phyloP scores from a whole-genome alignment of 2,797 vertebrate species.

The Nasua narica region DNA sequence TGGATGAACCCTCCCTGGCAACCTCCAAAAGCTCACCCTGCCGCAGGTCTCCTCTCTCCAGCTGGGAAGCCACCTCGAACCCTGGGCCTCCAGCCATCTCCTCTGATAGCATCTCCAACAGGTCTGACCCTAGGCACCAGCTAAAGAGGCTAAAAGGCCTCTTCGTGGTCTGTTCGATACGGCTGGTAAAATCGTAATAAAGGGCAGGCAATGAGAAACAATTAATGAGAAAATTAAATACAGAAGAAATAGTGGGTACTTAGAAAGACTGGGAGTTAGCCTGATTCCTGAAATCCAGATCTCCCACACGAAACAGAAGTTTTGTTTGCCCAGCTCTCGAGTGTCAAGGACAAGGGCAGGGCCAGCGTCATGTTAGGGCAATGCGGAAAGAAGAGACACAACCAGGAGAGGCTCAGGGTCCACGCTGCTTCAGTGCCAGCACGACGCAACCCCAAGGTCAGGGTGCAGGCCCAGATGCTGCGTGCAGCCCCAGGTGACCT shows the following conservation, averaged over 20 bases:
- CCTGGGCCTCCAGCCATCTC: not conserved
- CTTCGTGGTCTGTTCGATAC: not conserved
- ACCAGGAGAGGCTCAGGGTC: not conserved
- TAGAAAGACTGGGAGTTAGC: not conserved
- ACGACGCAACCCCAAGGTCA: rapidly evolving
- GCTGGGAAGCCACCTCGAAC: not conserved
- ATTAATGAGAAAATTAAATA: not conserved
- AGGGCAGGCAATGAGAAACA: not conserved
- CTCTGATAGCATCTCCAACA: not conserved
- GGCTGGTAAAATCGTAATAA: not conserved
- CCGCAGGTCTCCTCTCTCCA: not conserved
- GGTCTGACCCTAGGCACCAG: not conserved
- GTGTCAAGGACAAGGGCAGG: not conserved
- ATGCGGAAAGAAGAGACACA: not conserved
- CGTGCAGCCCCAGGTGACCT: rapidly evolving
- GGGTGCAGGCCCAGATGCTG: too few relatives aligned
- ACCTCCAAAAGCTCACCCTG: too few relatives aligned
- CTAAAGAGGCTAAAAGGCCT: not conserved
- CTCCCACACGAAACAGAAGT: not conserved
- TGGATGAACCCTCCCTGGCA: not conserved
- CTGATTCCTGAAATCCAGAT: not conserved
- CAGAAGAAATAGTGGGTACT: not conserved
- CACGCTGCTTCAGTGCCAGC: not conserved
- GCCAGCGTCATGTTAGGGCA: not conserved
- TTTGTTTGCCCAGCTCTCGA: not conserved